Evolutionary conservation across 2,888 invertebrate genomes (phyloP).

Genomic region (Drosophila helvetica): DNA sequence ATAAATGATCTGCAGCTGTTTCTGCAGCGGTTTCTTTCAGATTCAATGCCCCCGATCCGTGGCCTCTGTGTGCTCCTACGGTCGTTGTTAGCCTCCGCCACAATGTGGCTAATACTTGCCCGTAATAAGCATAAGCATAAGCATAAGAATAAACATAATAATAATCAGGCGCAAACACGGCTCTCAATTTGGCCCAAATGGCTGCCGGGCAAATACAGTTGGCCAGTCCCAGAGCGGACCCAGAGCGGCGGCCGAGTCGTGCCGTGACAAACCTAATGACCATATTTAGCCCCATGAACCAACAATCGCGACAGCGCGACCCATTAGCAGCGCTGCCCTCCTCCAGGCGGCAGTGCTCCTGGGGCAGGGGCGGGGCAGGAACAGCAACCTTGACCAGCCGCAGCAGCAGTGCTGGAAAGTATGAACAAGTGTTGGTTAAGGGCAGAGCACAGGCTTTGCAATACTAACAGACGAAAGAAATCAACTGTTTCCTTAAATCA

Average conservation of each 20-base stretch:
- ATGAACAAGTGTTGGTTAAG: background rate
- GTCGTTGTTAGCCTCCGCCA: background rate
- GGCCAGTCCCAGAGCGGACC: slow-evolving; percentile 39
- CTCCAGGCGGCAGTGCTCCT: background rate
- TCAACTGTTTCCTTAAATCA: background rate
- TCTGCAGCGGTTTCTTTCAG: slow-evolving; percentile 29
- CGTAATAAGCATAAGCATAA: slow-evolving; percentile 57
- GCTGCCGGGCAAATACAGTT: slow-evolving; percentile 68
- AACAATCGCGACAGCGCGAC: slow-evolving; percentile 18
- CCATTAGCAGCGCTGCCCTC: background rate
- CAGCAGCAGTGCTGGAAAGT: slow-evolving; percentile 8
- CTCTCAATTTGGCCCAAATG: slow-evolving; percentile 68
- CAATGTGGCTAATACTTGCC: slow-evolving; percentile 2
- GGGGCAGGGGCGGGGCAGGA: background rate
- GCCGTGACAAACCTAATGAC: slow-evolving; percentile 63
- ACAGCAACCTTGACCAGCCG: slow-evolving; percentile 15
- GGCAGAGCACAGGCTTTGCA: background rate
- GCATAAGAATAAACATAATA: slow-evolving; percentile 62
- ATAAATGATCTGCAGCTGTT: slow-evolving; percentile 72
- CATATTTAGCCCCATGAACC: slow-evolving; percentile 50
- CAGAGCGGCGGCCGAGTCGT: slow-evolving; percentile 55
- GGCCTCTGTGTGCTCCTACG: background rate
- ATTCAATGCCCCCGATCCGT: slow-evolving; percentile 1
- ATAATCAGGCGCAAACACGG: slow-evolving; percentile 69
- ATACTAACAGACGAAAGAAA: background rate